Conservation (phyloP, 2,113 vertebrate genomes). For the Alaudala cheleensis region DNA sequence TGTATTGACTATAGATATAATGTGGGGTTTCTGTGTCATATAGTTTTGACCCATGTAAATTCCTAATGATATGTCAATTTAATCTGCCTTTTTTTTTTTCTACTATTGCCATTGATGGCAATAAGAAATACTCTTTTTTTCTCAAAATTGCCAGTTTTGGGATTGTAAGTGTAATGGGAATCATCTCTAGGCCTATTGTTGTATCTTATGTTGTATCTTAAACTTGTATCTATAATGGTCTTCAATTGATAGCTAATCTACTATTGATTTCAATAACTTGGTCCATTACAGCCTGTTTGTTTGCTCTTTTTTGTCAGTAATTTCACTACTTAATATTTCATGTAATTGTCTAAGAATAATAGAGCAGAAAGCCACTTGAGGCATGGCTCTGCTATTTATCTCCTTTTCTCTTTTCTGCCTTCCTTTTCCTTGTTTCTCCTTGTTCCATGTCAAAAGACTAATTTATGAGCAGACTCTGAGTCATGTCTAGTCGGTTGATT, state of each 20-base stretch:
- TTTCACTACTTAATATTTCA: constrained; percentile 17
- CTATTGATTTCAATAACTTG: background rate
- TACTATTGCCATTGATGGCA: background rate
- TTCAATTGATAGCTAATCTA: background rate
- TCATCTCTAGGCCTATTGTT: background rate
- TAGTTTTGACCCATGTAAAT: background rate
- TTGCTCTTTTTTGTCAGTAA: background rate
- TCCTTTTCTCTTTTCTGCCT: background rate
- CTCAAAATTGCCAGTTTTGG: background rate
- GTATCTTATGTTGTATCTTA: background rate
- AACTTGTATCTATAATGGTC: background rate
- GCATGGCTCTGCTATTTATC: background rate
- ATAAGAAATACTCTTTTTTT: background rate
- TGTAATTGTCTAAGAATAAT: background rate
- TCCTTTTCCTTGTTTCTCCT: background rate
- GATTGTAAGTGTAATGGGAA: background rate
- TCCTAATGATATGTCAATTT: background rate
- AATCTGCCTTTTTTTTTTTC: background rate
- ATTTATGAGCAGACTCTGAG: constrained; percentile 34
- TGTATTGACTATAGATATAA: background rate
- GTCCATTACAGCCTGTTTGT: background rate
- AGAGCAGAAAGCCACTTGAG: background rate
- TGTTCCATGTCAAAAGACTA: background rate
- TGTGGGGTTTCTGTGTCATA: background rate
- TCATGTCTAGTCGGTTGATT: constrained; percentile 41